Base-by-base conservation (phyloP, 2,113 vertebrate genomes). In the Tricholaema leucomelas region DNA sequence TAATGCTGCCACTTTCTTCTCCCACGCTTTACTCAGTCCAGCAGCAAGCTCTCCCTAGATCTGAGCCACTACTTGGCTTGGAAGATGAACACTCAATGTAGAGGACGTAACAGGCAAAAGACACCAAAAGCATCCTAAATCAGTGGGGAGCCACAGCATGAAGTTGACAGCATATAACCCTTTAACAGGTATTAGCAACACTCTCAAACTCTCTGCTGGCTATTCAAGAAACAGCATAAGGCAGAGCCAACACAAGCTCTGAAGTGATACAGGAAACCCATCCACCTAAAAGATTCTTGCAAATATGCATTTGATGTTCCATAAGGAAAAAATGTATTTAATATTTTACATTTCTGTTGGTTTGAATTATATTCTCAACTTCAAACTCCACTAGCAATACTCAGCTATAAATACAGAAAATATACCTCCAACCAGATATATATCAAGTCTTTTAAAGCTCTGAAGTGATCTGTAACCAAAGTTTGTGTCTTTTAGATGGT, bases 91-190 rank as follows among this genome's bases (percentile, higher is more conserved):
- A 4, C 31, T 24, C 10, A 35, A 35, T 0, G 6, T 3, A 28
- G 24, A 48, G 31, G 42, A 79, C n/a, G 55, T 2, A 72, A 50
- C 24, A 28, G 27, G 20, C 15, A 38, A 50, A 8, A 52, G 42
- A 59, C 69, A 52, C 52, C 36, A 19, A 66, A 44, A 54, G 59
- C n/a, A 81, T n/a, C 78, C 15, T 6, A 28, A 31, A 35, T n/a
- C 55, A 69, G 67, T 1, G 0, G 24, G 24, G 24, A 71, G 40
- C 58, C 2, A 0, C 8, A 71, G 63, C 54, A 74, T 1, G 0
- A 40, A 56, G 82, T 59, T 36, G 52, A 48, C 42, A 66, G 55
- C 30, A 2, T 2, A 8, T 16, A 36, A 56, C 56, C 12, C 72
- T 66, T 38, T 15, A 46, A 25, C 48, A 64, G 1, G 0, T 14